Evolutionary conservation across 1,140 invertebrate genomes (phyloP).

Genomic region (Procambarus virginalis): DNA sequence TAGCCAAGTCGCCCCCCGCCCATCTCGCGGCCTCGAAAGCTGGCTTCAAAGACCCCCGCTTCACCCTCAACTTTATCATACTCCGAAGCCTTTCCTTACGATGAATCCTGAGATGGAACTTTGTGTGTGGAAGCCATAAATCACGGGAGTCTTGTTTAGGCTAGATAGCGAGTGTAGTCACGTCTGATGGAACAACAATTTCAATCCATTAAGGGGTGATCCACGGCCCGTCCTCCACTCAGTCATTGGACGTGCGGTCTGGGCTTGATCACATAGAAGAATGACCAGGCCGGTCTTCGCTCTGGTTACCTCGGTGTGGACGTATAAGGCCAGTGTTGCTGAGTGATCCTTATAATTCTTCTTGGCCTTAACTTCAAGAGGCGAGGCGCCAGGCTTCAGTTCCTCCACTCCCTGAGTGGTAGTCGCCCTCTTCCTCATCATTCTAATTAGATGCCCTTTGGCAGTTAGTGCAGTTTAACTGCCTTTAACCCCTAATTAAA

Average conservation of each 20-base stretch:
- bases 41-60: neutral
- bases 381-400: neutral
- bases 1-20: constrained; percentile 16
- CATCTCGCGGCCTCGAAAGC: constrained; percentile 8
- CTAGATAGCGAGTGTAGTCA: constrained; percentile 6
- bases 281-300: neutral
- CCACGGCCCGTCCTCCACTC: neutral
- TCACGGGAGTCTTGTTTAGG: neutral
- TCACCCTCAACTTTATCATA: constrained; percentile 17
- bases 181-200: neutral
- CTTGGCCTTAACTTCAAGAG: neutral
- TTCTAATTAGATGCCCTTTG: constrained; percentile 18
- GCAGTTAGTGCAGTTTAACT: constrained; percentile 1
- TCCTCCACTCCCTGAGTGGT: neutral
- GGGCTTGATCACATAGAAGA: neutral
- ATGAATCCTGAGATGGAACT: neutral
- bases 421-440: neutral
- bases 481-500: neutral
- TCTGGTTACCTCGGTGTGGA: neutral
- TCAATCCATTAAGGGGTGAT: constrained; percentile 1
- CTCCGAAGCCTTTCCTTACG: neutral
- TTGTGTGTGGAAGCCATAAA: constrained; percentile 2
- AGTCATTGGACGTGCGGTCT: neutral
- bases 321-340: neutral
- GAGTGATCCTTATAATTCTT: neutral